Percentiles rank a stretch among this genome's conserved stretches.
These are phyloP conservation scores for Microctenopoma steveboyesi DNA, from an alignment of 2,797 vertebrate genomes.

Conservation along the genomic window DNA sequence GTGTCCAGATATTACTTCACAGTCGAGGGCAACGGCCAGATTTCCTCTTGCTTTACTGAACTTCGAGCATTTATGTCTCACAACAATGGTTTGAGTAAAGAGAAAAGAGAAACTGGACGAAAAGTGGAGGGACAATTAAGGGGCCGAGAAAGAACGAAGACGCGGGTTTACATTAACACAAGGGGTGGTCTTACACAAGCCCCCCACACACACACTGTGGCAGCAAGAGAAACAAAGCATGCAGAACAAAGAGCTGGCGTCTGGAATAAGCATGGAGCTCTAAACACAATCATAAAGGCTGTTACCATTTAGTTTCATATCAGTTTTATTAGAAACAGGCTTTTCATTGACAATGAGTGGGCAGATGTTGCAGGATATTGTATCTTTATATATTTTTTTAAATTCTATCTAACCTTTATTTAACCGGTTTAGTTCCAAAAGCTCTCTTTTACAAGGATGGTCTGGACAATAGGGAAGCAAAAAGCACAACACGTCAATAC, in stretches of 20 bases:
- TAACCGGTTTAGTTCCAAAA: too few relatives aligned
- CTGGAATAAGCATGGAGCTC: constrained; percentile 24
- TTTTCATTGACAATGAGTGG: too few relatives aligned
- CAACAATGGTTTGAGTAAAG: neutral
- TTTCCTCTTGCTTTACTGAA: neutral
- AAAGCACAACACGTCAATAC: neutral
- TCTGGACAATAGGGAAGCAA: neutral
- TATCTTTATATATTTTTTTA: too few relatives aligned
- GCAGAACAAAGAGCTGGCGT: constrained; percentile 9
- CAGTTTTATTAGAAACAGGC: too few relatives aligned
- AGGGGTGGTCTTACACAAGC: constrained; percentile 63
- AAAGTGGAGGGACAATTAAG: constrained; percentile 21
- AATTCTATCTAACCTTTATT: too few relatives aligned
- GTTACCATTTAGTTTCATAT: too few relatives aligned
- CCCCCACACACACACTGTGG: constrained; percentile 28
- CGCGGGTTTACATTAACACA: constrained; percentile 59
- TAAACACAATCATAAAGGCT: neutral
- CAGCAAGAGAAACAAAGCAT: constrained; percentile 52
- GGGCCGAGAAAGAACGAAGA: constrained; percentile 24
- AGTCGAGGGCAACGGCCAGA: neutral
- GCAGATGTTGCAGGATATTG: too few relatives aligned
- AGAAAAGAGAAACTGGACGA: constrained; percentile 14
- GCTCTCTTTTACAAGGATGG: too few relatives aligned
- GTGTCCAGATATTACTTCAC: neutral
- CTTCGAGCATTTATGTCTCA: neutral